Base-by-base conservation (phyloP, 2,113 vertebrate genomes). In the Bubalus kerabau region DNA sequence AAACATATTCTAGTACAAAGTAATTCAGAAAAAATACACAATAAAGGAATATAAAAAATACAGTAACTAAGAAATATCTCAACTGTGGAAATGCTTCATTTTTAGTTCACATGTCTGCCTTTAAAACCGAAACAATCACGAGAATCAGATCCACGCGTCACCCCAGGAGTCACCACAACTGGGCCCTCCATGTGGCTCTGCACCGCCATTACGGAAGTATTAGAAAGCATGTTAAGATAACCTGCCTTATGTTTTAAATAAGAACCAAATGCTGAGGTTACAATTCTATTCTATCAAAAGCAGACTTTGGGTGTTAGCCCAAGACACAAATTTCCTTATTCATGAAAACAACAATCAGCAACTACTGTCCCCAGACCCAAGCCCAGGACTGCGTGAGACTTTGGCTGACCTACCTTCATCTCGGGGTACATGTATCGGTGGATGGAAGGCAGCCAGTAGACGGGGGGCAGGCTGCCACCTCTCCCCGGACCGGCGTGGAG, bases 381-480 rank as follows among this genome's bases (percentile, higher is more conserved):
- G 52, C 17, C 92, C 28, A 15, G 71, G 9, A 19, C 0, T 1
- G 0, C 0, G n/a, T 3, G 17, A 56, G 59, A 50, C 16, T 4
- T 14, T 0, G 26, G 85, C 46, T 9, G 24, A 10, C 16, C 96
- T 98, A 99, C 99, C 99, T 99, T 99, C 99, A 99, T 99, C 98
- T 99, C 99, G 0, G 99, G 99, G 83, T 99, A 99, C 99, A 99
- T 99, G 95, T 99, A 99, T 98, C 99, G 99, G 98, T 99, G 99
- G 98, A 99, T 99, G 67, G 99, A 98, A 0, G 99, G 99, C 80
- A 99, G 98, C 99, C 99, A 99, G 97, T 99, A 99, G 93, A 97
- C 98, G 59, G 99, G 99, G 95, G 99, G 99, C 32, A 99, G 99
- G 97, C 99, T 99, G 94, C 97, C 96, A 0, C 99, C 97, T 83